Evolutionary conservation across 2,797 vertebrate species (phyloP).

Genomic region (Girardinus metallicus): DNA sequence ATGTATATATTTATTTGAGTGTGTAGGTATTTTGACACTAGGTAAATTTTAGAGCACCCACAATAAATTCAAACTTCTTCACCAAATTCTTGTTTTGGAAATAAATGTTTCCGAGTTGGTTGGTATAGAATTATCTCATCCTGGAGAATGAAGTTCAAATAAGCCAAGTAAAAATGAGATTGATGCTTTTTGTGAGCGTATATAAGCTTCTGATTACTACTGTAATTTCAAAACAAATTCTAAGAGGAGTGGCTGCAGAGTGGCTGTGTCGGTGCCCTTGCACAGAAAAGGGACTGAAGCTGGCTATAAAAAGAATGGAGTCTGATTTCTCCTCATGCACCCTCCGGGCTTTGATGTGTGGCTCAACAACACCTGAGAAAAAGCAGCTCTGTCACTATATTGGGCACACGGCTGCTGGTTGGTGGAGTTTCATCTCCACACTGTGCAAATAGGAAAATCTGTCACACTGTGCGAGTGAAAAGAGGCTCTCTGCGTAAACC

Average conservation of each 20-base stretch:
- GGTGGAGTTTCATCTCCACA: constrained; percentile 53
- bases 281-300: constrained; percentile 62
- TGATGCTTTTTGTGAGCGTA: background rate
- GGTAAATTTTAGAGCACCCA: background rate
- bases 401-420: constrained; percentile 37
- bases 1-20: background rate
- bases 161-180: no score
- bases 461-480: constrained; percentile 47
- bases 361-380: constrained; percentile 67
- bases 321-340: constrained; percentile 70
- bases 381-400: constrained; percentile 48
- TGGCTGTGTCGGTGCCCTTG: constrained; percentile 34
- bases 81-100: background rate
- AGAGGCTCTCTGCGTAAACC: constrained; percentile 43
- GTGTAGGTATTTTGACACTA: background rate
- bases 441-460: constrained; percentile 62
- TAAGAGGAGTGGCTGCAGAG: constrained; percentile 47
- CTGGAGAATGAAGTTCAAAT: background rate
- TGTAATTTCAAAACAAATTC: constrained; percentile 25
- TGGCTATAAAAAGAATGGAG: constrained; percentile 75
- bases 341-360: constrained; percentile 62
- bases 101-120: background rate
- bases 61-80: background rate
- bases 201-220: background rate
- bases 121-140: background rate